Conservation (phyloP, 2,113 vertebrate species). For the Ceyx cyanopectus region DNA sequence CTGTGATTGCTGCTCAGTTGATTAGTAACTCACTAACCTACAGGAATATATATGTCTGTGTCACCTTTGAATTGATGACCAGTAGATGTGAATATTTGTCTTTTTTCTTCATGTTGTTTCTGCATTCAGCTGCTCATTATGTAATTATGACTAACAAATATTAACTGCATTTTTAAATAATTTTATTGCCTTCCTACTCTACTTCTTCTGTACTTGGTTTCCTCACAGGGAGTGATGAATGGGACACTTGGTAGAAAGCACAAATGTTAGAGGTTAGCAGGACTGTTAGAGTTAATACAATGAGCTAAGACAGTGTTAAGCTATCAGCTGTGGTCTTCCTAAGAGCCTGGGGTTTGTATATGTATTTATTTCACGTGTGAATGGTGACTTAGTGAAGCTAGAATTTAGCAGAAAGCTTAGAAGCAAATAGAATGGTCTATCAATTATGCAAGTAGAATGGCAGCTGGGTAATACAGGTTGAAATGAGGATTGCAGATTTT, state of each 20-base stretch:
- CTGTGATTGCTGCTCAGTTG: background rate
- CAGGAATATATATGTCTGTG: background rate
- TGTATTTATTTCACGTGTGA: constrained; percentile 20
- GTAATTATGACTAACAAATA: background rate
- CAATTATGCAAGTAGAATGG: background rate
- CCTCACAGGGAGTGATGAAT: background rate
- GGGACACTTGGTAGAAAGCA: background rate
- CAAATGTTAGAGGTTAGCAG: background rate
- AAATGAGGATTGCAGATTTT: background rate
- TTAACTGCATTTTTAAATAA: background rate
- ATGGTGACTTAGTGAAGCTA: background rate
- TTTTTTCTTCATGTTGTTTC: background rate
- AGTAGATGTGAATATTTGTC: too few species aligned
- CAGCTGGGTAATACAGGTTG: background rate
- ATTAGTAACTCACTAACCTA: background rate
- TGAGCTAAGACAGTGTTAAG: background rate
- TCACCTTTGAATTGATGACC: background rate
- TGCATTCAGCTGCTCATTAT: background rate
- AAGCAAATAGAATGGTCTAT: background rate
- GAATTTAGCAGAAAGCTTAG: background rate
- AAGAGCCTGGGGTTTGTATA: background rate
- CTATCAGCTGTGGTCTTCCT: background rate
- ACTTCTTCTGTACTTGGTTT: background rate
- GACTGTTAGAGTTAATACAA: background rate
- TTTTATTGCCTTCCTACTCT: background rate